These are phyloP conservation scores for Rhinolophus ferrumequinum DNA, from an alignment of 2,113 vertebrate species.

Conservation along the genomic window DNA sequence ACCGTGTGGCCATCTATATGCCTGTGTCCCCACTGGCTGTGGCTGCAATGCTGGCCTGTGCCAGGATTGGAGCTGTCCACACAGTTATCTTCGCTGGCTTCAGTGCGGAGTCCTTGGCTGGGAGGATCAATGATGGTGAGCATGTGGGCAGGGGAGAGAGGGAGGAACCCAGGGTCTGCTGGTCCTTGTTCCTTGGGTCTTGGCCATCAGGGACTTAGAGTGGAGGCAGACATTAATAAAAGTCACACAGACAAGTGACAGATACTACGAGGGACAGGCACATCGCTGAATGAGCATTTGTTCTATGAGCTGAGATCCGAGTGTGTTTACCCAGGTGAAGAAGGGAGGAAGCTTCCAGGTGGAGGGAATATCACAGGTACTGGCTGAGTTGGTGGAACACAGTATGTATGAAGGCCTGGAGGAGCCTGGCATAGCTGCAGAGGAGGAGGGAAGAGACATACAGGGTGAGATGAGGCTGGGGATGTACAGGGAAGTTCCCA, in stretches of 20 bases:
- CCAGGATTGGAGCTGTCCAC: constrained; percentile 93
- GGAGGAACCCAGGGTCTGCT: neutral
- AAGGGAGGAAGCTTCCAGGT: neutral
- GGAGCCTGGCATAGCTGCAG: neutral
- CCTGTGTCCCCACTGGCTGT: constrained; percentile 91
- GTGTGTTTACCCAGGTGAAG: neutral
- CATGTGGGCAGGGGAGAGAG: neutral
- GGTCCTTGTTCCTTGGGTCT: neutral
- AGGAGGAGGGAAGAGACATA: neutral
- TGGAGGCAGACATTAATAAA: neutral
- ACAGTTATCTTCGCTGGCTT: constrained; percentile 95
- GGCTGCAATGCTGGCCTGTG: constrained; percentile 94
- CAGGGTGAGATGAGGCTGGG: neutral
- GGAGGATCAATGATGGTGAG: constrained; percentile 94
- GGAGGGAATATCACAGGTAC: neutral
- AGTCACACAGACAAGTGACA: neutral
- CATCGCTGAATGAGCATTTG: neutral
- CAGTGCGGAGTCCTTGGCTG: constrained; percentile 92
- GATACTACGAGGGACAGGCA: neutral
- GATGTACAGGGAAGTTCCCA: neutral
- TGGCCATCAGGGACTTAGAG: neutral
- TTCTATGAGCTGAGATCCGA: neutral
- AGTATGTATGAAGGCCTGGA: neutral
- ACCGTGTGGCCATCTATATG: constrained; percentile 95
- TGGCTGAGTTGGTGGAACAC: too few species aligned